These are phyloP conservation scores for Scomberomorus guttatus DNA, from an alignment of 2,797 vertebrate genomes.

Conservation along the genomic window DNA sequence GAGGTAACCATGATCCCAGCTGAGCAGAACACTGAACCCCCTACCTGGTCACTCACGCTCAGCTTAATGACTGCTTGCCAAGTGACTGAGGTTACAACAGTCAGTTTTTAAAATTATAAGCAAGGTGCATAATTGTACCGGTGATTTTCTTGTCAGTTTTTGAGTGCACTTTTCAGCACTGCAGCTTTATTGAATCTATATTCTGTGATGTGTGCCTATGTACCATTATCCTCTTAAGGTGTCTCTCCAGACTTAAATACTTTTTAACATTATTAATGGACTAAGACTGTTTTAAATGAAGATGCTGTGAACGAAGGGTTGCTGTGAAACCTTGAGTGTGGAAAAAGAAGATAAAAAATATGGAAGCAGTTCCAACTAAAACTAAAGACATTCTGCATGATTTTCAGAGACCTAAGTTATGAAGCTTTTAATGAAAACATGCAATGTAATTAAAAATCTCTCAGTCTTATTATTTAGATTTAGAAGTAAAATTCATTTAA, in stretches of 20 bases:
- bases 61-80: not conserved
- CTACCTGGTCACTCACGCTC: not conserved
- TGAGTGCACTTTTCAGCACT: not conserved
- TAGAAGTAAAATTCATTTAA: too few relatives aligned
- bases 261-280: not conserved
- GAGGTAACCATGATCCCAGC: not conserved
- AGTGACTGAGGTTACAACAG: not conserved
- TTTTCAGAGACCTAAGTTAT: not conserved
- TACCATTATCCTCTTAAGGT: conserved; percentile 12
- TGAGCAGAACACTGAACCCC: not conserved
- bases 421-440: not conserved
- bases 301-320: not conserved
- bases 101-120: not conserved
- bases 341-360: not conserved
- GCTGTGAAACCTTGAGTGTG: not conserved
- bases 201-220: not conserved
- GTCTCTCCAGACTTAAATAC: not conserved
- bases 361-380: not conserved
- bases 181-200: not conserved
- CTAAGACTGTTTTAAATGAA: not conserved
- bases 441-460: not conserved
- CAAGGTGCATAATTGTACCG: not conserved
- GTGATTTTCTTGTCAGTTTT: not conserved
- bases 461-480: not conserved
- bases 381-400: not conserved